These are phyloP conservation scores for Cotesia glomerata DNA, from an alignment of 1,140 invertebrate genomes.

Conservation along the genomic window DNA sequence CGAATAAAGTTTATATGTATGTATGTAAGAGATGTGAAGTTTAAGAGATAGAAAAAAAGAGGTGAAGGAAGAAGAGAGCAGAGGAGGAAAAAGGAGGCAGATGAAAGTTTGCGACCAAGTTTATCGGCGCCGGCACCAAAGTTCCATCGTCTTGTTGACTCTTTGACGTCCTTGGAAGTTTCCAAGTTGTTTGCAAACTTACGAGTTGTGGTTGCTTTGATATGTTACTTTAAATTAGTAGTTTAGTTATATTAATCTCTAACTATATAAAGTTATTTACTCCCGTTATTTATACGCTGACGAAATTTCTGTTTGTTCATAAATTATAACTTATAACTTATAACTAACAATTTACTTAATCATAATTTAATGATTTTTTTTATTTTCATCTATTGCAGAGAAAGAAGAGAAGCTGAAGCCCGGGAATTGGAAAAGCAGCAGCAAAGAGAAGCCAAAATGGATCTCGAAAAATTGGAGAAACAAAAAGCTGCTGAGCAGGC, in stretches of 20 bases:
- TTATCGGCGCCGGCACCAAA: slow-evolving; percentile 9
- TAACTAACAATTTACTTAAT: too few species aligned
- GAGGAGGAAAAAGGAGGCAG: not conserved
- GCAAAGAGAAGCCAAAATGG: slow-evolving; percentile 63
- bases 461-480: slow-evolving; percentile 69
- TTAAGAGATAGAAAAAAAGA: not conserved
- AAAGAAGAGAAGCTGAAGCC: slow-evolving; percentile 71
- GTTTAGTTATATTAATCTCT: too few species aligned
- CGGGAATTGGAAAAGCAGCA: slow-evolving; percentile 68
- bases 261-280: too few species aligned
- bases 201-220: not conserved
- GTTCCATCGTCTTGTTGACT: slow-evolving; percentile 14
- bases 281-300: too few species aligned
- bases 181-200: not conserved
- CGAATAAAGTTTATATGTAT: too few species aligned
- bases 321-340: too few species aligned
- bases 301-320: too few species aligned
- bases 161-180: slow-evolving; percentile 23
- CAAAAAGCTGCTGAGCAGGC: slow-evolving; percentile 74
- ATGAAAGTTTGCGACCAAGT: slow-evolving; percentile 7
- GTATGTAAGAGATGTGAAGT: too few species aligned
- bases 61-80: not conserved
- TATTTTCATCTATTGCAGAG: slow-evolving; percentile 58
- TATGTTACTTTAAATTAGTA: not conserved
- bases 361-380: too few species aligned